Base-by-base conservation (phyloP, 2,113 vertebrate species). In the Epinephelus moara region DNA sequence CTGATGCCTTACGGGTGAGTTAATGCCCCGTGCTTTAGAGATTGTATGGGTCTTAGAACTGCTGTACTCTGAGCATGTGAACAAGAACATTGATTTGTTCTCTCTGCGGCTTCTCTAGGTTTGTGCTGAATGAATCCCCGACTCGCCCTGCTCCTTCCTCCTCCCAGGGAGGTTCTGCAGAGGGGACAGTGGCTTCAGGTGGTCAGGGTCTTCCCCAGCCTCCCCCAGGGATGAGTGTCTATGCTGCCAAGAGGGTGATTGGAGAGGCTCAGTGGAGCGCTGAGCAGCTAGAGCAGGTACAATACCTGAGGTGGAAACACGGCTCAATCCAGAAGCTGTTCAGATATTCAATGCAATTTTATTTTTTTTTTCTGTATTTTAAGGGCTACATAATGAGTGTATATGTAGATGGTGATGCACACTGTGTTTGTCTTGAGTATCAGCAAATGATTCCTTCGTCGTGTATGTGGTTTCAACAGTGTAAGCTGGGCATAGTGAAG, bases 1-100 rank as follows among this genome's bases (percentile, higher is more conserved):
- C 95, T 99, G 86, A 99, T 99, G 98, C 98, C 98, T 95, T 99
- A 99, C 59, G 98, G 98, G 98, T 99, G 92, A 92, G 96, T 81
- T 82, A 17, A 12, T 0, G 2, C 19, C 47, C 4, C 75, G 14
- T 68, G 3, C 0, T 60, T 55, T 56, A 52, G 11, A 3, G 49
- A 19, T 59, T 68, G 8, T 23, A 8, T 47, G 14, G 5, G 11
- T 9, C n/a, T 76, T 40, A 40, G 7, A 68, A 4, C 3, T 5
- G 14, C 10, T 0, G 4, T 17, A 67, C 23, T 18, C 45, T 4
- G 6, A 60, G 5, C 17, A 42, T 42, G 56, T 73, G 7, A 49
- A 50, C 59, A 40, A 23, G 7, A 62, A n/a, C 15, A 21, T 59
- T 78, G 23, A 74, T 12, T 47, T 63, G 0, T 70, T 42, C 18